Percentiles rank a stretch among this genome's conserved stretches.
Conservation (phyloP, 2,797 vertebrate species). For the Sylvia borin region DNA sequence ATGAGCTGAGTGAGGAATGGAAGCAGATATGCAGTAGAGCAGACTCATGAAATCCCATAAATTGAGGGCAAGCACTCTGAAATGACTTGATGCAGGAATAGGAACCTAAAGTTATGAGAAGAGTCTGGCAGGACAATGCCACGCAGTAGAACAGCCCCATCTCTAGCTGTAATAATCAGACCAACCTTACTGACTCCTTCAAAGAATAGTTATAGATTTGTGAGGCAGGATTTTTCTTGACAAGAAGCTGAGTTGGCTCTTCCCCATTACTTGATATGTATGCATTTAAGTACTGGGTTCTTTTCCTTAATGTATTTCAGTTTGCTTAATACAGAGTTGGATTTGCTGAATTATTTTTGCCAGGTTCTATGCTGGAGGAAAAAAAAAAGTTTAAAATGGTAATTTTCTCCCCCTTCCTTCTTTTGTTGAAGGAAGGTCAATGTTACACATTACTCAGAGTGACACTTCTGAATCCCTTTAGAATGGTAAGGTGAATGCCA, state of each 20-base stretch:
- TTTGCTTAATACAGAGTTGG: not conserved
- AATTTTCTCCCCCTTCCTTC: not conserved
- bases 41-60: not conserved
- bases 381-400: not conserved
- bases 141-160: not conserved
- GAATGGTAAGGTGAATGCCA: not conserved
- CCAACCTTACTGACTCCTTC: not conserved
- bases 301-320: not conserved
- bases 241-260: not conserved
- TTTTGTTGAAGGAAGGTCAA: not conserved
- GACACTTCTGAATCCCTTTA: not conserved
- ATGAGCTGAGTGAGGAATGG: not conserved
- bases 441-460: not conserved
- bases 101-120: not conserved
- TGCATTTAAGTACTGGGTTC: not conserved
- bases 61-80: not conserved
- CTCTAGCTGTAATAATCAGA: not conserved
- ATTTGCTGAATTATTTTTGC: not conserved
- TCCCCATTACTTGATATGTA: not conserved
- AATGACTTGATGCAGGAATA: not conserved
- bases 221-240: not conserved
- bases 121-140: not conserved
- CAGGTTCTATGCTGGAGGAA: not conserved
- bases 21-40: not conserved
- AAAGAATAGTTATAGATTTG: not conserved